Conservation (phyloP, 2,888 invertebrate species). For the Tanypteryx hageni region DNA sequence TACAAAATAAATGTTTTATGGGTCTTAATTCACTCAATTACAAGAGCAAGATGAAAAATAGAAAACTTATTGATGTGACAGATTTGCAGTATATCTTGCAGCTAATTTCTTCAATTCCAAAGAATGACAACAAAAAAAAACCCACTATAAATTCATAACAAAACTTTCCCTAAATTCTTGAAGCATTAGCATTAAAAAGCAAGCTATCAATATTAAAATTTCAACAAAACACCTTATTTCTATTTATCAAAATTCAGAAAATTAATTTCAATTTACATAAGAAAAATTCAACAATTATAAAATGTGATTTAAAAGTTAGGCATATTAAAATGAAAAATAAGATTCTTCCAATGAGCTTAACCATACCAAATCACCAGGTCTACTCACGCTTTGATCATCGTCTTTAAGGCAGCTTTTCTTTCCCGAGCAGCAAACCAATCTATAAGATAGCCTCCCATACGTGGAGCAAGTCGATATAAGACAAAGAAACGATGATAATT, state of each 20-base stretch:
- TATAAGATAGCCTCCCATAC: slow-evolving; percentile 97
- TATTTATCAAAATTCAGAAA: background rate
- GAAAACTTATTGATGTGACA: too few species aligned
- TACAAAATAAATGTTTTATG: too few species aligned
- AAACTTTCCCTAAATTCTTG: too few species aligned
- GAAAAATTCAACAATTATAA: background rate
- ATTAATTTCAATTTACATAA: background rate
- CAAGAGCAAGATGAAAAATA: too few species aligned
- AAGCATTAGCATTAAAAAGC: too few species aligned
- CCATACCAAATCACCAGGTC: background rate
- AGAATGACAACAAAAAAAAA: too few species aligned
- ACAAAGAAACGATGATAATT: slow-evolving; percentile 96
- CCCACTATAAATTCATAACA: too few species aligned
- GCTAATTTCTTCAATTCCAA: too few species aligned
- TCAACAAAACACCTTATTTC: too few species aligned
- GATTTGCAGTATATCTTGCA: too few species aligned
- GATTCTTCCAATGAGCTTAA: background rate
- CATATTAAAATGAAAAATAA: background rate
- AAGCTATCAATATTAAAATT: too few species aligned
- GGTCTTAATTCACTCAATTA: too few species aligned
- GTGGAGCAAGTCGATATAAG: slow-evolving; percentile 91
- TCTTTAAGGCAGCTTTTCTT: slow-evolving; percentile 92
- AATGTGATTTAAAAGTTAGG: background rate
- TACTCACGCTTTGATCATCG: slow-evolving; percentile 98
- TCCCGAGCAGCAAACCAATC: slow-evolving; percentile 99